Evolutionary conservation across 2,113 vertebrate species (phyloP).

Genomic region (Sinocyclocheilus anophthalmus): DNA sequence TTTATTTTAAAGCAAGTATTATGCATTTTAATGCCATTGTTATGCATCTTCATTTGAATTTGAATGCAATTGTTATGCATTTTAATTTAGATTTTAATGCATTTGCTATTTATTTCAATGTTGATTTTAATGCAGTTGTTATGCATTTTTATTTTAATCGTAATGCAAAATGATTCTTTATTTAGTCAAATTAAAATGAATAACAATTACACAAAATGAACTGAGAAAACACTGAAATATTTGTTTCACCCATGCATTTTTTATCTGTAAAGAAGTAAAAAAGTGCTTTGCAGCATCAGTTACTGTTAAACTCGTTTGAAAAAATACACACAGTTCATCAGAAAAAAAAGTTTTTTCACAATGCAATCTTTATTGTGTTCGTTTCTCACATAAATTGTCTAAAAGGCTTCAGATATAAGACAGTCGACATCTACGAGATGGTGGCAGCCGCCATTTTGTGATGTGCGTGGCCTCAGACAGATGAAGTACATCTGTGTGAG

Average conservation of each 20-base stretch:
- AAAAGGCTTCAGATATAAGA: background rate
- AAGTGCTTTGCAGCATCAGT: background rate
- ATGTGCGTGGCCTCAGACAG: constrained; percentile 18
- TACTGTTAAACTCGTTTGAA: background rate
- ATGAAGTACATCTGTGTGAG: constrained; percentile 11
- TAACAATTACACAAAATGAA: background rate
- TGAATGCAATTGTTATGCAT: no score
- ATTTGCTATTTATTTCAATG: no score
- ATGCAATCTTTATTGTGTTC: background rate
- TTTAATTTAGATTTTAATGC: background rate
- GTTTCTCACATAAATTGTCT: background rate
- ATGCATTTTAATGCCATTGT: background rate
- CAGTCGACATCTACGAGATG: constrained; percentile 37
- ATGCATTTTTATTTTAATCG: no score
- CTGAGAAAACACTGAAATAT: background rate
- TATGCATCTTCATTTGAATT: no score
- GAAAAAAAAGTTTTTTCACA: background rate
- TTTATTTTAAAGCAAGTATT: background rate
- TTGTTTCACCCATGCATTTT: background rate
- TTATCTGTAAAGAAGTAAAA: background rate
- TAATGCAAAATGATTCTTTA: no score
- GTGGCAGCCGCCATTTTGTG: constrained; percentile 71
- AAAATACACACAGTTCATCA: background rate
- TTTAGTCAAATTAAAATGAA: no score
- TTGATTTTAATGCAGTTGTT: no score